phyloP scores from a whole-genome alignment of 37 sponge, comb jelly and placozoan species.

The Spongilla lacustris region DNA sequence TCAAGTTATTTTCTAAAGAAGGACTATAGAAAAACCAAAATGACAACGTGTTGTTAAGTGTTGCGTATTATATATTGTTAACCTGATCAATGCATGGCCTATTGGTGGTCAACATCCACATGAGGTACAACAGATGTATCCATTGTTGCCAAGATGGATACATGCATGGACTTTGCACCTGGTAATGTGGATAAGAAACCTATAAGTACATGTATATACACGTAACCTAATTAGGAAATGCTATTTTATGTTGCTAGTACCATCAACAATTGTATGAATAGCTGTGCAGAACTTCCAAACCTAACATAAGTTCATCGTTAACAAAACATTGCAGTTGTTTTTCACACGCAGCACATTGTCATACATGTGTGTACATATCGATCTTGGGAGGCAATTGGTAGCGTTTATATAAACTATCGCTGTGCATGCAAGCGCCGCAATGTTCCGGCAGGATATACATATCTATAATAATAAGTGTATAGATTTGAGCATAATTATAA shows the following conservation, averaged over 20 bases:
- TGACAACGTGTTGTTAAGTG: neutral
- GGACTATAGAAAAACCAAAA: neutral
- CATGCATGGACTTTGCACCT: neutral
- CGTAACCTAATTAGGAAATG: constrained; percentile 1
- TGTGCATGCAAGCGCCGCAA: too few relatives aligned
- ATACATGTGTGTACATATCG: constrained; percentile 1
- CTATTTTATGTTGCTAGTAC: neutral
- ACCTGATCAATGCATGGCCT: neutral
- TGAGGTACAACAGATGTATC: neutral
- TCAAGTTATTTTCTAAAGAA: neutral
- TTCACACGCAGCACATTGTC: neutral
- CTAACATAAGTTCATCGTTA: neutral
- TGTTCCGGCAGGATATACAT: neutral
- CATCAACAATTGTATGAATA: neutral
- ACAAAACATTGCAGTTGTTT: neutral
- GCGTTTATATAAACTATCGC: too few relatives aligned
- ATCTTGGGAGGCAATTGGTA: neutral
- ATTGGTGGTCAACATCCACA: constrained; percentile 1
- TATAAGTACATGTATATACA: neutral
- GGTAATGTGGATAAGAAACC: neutral
- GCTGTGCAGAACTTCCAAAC: neutral
- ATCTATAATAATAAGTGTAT: constrained; percentile 1
- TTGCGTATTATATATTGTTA: neutral
- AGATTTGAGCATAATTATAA: neutral
- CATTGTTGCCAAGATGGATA: neutral